A percentile compares a stretch with the other conserved stretches of the same genome.
Conservation (phyloP, 1,140 invertebrate species). For the Lucilia cuprina region DNA sequence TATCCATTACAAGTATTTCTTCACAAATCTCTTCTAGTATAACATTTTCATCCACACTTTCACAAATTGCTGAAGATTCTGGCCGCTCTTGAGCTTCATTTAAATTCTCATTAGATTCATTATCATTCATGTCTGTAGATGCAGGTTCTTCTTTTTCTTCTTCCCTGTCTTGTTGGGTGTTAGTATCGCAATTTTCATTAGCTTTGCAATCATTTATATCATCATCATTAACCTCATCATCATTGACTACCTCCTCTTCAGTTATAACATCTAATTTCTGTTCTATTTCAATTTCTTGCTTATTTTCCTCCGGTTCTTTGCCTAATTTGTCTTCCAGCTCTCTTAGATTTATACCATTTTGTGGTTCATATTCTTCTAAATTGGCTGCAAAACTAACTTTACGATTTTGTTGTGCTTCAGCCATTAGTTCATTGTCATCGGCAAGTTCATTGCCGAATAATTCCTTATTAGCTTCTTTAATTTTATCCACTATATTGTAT, state of each 20-base stretch:
- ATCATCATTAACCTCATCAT: slow-evolving; percentile 14
- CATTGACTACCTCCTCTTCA: slow-evolving; percentile 21
- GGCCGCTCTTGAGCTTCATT: background rate
- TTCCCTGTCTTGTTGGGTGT: background rate
- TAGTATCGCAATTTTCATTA: slow-evolving; percentile 22
- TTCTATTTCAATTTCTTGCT: background rate
- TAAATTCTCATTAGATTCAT: background rate
- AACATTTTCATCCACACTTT: slow-evolving; percentile 1
- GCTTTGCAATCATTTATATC: background rate
- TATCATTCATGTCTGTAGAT: background rate
- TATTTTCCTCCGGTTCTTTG: slow-evolving; percentile 38
- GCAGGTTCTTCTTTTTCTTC: background rate
- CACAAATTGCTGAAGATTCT: background rate
- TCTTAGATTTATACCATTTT: slow-evolving; percentile 42
- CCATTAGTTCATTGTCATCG: slow-evolving; percentile 36
- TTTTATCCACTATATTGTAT: slow-evolving; percentile 62
- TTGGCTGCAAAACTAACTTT: slow-evolving; percentile 58
- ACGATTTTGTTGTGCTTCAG: slow-evolving; percentile 29
- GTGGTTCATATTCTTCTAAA: slow-evolving; percentile 56
- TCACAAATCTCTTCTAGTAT: slow-evolving; percentile 55
- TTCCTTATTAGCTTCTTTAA: slow-evolving; percentile 60
- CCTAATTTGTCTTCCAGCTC: slow-evolving; percentile 44
- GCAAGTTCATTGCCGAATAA: slow-evolving; percentile 47
- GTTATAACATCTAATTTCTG: slow-evolving; percentile 8
- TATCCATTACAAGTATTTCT: slow-evolving; percentile 51